phyloP scores from a whole-genome alignment of 1,140 invertebrate species.

The Drosophila mayri region DNA sequence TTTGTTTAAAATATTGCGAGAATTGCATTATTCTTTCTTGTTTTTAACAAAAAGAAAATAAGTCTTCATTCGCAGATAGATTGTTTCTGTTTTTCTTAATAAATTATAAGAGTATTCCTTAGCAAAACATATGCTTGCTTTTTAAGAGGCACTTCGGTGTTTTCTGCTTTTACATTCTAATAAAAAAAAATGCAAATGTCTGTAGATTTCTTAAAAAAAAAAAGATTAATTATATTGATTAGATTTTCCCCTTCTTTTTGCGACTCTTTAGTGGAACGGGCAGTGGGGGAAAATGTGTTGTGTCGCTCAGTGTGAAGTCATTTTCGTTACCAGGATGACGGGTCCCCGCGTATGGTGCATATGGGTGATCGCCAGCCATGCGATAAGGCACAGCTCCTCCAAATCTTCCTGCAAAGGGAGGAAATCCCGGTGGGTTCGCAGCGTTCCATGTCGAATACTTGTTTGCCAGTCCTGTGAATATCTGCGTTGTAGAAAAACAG shows the following conservation, averaged over 20 bases:
- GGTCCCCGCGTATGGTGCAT: background rate
- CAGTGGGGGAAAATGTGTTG: background rate
- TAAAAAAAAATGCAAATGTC: background rate
- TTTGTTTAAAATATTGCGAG: no score
- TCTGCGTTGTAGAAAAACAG: background rate
- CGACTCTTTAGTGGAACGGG: background rate
- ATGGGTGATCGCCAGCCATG: background rate
- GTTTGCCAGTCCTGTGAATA: background rate
- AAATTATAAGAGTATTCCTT: background rate
- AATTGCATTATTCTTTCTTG: background rate
- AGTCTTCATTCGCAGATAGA: background rate
- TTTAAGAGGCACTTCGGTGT: background rate
- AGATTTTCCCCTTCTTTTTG: background rate
- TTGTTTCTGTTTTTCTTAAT: background rate
- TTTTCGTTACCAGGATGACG: background rate
- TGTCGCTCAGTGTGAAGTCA: background rate
- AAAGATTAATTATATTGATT: background rate
- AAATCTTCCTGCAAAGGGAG: background rate
- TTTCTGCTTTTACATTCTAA: background rate
- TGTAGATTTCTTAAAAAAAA: background rate
- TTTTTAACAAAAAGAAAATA: background rate
- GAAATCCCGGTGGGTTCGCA: background rate
- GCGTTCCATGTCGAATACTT: background rate
- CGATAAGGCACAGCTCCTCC: background rate
- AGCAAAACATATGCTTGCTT: no score